A percentile compares a stretch with the other conserved stretches of the same genome.
Conservation (phyloP, 2,113 vertebrate genomes). For the Columba janthina region DNA sequence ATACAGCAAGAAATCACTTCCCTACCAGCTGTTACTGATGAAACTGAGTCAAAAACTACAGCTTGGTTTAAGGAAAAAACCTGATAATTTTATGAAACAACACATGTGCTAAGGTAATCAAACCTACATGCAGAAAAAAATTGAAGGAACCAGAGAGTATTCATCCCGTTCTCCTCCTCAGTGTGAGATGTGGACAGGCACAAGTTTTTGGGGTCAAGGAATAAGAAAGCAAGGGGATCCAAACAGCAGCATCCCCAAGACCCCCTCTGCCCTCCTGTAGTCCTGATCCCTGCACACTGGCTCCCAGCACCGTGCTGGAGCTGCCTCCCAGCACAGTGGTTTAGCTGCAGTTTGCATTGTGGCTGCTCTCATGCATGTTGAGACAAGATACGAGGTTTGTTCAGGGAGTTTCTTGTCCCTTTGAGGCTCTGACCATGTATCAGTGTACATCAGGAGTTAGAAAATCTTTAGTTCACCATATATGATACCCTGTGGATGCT, state of each 20-base stretch:
- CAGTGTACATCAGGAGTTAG: not conserved
- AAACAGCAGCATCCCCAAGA: not conserved
- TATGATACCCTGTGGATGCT: not conserved
- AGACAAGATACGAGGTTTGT: not conserved
- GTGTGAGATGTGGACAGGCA: not conserved
- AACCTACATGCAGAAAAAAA: not conserved
- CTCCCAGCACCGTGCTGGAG: not conserved
- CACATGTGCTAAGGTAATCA: not conserved
- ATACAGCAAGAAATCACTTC: not conserved
- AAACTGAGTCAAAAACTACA: not conserved
- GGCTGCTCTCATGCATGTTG: accelerated
- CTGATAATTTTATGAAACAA: not conserved
- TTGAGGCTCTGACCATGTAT: not conserved
- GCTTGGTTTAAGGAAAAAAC: not conserved
- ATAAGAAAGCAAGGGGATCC: not conserved
- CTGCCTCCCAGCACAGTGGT: not conserved
- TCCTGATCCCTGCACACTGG: accelerated
- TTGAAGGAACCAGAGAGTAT: not conserved
- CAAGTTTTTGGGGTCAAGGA: not conserved
- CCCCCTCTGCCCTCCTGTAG: not conserved
- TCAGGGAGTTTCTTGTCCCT: not conserved
- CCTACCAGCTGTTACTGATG: not conserved
- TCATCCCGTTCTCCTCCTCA: not conserved
- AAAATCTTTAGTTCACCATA: not conserved
- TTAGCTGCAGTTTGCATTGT: not conserved